Evolutionary conservation across 2,797 vertebrate genomes (phyloP).

Genomic region (Myotis findleyi): DNA sequence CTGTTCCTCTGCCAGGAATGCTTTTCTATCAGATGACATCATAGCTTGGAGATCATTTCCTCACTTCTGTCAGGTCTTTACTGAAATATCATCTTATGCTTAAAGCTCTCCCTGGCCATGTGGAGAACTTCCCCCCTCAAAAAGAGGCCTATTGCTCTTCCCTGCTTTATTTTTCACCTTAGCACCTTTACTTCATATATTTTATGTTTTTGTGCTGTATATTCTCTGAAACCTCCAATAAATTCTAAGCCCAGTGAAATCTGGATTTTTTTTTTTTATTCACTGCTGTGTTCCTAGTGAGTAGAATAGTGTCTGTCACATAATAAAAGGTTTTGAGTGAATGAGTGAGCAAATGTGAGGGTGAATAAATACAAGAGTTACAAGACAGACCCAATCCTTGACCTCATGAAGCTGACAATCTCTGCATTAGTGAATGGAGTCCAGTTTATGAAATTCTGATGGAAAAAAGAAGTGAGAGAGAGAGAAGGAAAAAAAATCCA

Average conservation of each 20-base stretch:
- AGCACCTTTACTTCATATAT: neutral
- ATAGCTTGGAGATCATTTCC: neutral
- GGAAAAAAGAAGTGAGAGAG: too few relatives aligned
- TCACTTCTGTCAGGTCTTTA: neutral
- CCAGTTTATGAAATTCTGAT: neutral
- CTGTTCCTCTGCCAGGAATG: neutral
- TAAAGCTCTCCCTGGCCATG: neutral
- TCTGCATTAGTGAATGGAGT: neutral
- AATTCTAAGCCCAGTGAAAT: neutral
- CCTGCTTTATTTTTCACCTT: constrained; percentile 27
- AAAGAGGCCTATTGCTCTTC: neutral
- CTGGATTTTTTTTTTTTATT: neutral
- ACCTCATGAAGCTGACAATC: neutral
- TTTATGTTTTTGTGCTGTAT: constrained; percentile 1
- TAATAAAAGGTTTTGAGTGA: constrained; percentile 46
- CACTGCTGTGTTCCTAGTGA: neutral
- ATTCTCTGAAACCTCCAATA: neutral
- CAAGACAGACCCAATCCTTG: neutral
- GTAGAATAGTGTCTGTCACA: neutral
- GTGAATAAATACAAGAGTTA: constrained; percentile 20
- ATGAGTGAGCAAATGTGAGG: neutral
- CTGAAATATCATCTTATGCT: neutral
- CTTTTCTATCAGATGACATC: neutral
- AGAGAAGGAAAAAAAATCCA: neutral
- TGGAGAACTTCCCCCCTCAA: neutral